Base-by-base conservation (phyloP, 2,797 vertebrate genomes). In the Sandelia bainsii region DNA sequence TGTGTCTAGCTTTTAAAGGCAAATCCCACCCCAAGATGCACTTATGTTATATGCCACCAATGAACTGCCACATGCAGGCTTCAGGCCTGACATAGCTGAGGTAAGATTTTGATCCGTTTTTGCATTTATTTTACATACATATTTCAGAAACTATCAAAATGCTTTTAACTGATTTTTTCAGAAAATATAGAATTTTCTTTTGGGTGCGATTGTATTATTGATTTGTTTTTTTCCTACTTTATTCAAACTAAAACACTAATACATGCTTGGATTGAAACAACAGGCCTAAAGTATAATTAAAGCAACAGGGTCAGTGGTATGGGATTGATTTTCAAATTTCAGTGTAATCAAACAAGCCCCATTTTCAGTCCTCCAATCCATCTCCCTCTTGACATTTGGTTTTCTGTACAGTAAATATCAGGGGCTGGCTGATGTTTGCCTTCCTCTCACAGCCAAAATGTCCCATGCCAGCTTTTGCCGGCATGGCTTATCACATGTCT, bases 321-420 rank as follows among this genome's bases (percentile, higher is more conserved):
- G 5, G 29, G 1, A 46, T 66, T 7, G 8, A 60, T 73, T 57
- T 74, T 59, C 16, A 32, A 17, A 62, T 51, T 40, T 59, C 25
- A 39, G 6, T 6, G 20, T 16, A 37, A 59, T 39, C 42, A 72
- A 5, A 65, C 39, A 48, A 50, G 11, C 34, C n/a, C 50, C 60
- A 22, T 64, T 39, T 64, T 62, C 13, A 42, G 25, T 46, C 25
- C 11, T 37, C 2, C 4, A 17, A 29, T 68, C 54, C 49, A 37
- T 62, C 34, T 49, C n/a, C 23, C 39, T 63, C 37, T 68, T 74
- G 62, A 77, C 54, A 81, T 83, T 79, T 75, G 27, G 45, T 66
- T 44, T 57, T 25, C 40, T 27, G 13, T 8, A 60, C 8, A 22
- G 48, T 71, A 80, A 83, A 83, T 78, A 83, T 79, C 59, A 67